Percentiles rank a stretch among this genome's conserved stretches.
phyloP scores from a whole-genome alignment of 2,113 vertebrate genomes.

The Caracal caracal region DNA sequence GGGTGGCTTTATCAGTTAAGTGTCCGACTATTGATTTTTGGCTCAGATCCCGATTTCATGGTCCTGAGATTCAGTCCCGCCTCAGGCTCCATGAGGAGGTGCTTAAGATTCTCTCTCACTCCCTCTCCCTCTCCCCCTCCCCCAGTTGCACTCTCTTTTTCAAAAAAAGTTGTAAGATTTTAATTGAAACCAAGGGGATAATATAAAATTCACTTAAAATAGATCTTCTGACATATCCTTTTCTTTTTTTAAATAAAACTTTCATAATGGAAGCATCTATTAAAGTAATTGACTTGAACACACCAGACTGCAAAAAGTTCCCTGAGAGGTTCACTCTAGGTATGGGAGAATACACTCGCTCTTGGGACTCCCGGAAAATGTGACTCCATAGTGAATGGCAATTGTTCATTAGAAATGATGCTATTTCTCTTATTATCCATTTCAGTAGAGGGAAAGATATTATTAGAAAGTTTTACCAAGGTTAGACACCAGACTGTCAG shows the following conservation, averaged over 20 bases:
- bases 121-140: too few relatives aligned
- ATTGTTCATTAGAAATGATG: constrained; percentile 15
- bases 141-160: too few relatives aligned
- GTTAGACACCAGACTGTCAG: not conserved
- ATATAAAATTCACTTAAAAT: not conserved
- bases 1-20: too few relatives aligned
- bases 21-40: too few relatives aligned
- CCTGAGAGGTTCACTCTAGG: not conserved
- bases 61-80: too few relatives aligned
- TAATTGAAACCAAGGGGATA: not conserved
- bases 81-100: too few relatives aligned
- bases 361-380: not conserved
- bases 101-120: too few relatives aligned
- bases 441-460: not conserved
- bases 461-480: not conserved
- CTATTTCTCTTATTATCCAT: constrained; percentile 20
- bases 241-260: not conserved
- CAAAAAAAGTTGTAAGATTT: not conserved
- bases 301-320: not conserved
- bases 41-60: too few relatives aligned
- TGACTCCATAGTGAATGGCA: not conserved
- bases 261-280: not conserved
- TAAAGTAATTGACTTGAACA: not conserved
- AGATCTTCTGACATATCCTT: not conserved
- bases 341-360: not conserved